Base-by-base conservation (phyloP, 2,113 vertebrate genomes). In the Rhea pennata region DNA sequence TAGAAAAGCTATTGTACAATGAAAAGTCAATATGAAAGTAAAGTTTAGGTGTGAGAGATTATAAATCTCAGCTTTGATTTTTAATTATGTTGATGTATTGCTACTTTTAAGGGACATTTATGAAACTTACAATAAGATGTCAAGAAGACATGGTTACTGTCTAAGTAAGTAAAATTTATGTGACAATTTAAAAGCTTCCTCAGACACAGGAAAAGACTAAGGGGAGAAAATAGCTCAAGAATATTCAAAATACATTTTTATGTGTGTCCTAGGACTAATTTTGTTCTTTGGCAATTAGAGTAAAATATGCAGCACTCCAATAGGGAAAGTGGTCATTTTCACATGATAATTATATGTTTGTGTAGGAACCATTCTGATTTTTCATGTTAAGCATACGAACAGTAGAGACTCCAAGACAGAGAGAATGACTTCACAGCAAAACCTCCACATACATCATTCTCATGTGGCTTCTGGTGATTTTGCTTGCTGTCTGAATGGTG, bases 121-220 rank as follows among this genome's bases (percentile, higher is more conserved):
- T 92, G 87, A 72, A 74, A 82, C 58, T 90, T 90, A 74, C 72
- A 80, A 90, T 92, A 77, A 67, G 56, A 87, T 93, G 87, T 81
- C 93, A 92, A 75, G 65, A 92, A 84, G 83, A 82, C 62, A 74
- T 44, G 73, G n/a, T 91, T 95, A 65, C 69, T 96, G 91, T 93
- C 92, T 93, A 95, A 92, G 87, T 93, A 95, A 93, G 84, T 81
- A 89, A 92, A 95, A 95, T 91, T 91, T 88, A 91, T 91, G 56
- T 95, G 69, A 89, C 91, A 91, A 89, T 95, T 91, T 95, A 93
- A 94, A 95, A 92, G 80, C 73, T 61, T 83, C n/a, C 87, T 89
- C 79, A 78, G 62, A 78, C n/a, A 29, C 10, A 15, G 23, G 24
- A 51, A 93, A 73, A 59, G 17, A 42, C 40, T 70, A 50, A 67